Evolutionary conservation across 2,888 invertebrate genomes (phyloP), one percentile per base, ranked within the genome.

Genomic region (Platycheirus rosarum): DNA sequence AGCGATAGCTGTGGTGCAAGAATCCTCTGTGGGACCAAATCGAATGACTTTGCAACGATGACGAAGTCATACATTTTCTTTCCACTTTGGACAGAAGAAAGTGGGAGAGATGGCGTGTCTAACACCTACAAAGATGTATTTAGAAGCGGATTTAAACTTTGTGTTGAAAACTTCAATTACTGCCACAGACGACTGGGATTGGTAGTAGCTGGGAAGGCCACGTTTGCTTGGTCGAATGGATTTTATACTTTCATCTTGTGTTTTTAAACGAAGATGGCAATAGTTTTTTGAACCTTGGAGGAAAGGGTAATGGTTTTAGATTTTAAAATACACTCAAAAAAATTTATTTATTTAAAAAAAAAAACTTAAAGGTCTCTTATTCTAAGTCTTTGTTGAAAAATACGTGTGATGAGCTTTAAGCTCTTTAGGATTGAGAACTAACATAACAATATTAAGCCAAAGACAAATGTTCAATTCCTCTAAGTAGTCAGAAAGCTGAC

Each of bases 1-100:
- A 60, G 65, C 51, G 60, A 3, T 32, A 29, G n/a, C n/a, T n/a
- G 42, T 23, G 42, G 40, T 48, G 44, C 32, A 37, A 40, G 26
- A 75, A 70, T 65, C 60, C 65, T 66, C 75, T 37, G 26, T 42
- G 70, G 53, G 60, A 76, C 42, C 44, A 60, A 60, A 80, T 65
- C 60, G 76, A 80, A 76, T 80, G 75, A 80, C 80, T 80, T 75
- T 75, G 57, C 63, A 40, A 79, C 79, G 70, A 60, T 80, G 79
- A 70, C 75, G 65, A 75, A 75, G 75, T 71, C 70, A 76, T 60
- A 80, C 23, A 66, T 76, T 76, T 70, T 42, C 51, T 51, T 29
- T 57, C 49, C 8, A 55, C 20, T 51, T 29, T 57, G 23, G 23
- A 6, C 23, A 32, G 11, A 18, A n/a, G 11, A 26, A 26, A 18